Evolutionary conservation across 2,888 invertebrate species (phyloP).

Genomic region (Globia sparganii): DNA sequence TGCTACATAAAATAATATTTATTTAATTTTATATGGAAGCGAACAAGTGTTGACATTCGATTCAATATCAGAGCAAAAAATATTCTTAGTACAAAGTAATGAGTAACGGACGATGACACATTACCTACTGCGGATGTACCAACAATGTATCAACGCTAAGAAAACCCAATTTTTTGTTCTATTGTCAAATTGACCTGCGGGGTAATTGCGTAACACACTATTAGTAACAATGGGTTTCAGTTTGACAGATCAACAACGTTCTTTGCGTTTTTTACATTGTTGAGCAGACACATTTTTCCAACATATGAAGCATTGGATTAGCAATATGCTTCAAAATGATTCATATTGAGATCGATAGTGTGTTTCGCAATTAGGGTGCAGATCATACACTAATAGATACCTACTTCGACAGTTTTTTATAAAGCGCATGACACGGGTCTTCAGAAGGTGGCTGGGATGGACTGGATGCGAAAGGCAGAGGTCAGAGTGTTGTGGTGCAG

Average conservation of each 20-base stretch:
- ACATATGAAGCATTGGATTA: no score
- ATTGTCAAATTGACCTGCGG: constrained; percentile 37
- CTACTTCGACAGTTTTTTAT: constrained; percentile 9
- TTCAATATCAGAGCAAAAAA: constrained; percentile 25
- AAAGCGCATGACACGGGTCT: neutral
- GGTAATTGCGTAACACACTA: no score
- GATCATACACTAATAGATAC: constrained; percentile 23
- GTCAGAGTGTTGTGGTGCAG: no score
- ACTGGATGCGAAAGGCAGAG: no score
- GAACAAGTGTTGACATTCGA: neutral
- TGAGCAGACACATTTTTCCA: no score
- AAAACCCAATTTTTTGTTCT: constrained; percentile 24
- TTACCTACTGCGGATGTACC: constrained; percentile 15
- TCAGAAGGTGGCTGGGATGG: no score
- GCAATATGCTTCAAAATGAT: no score
- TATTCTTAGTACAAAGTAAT: neutral
- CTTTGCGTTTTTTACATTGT: no score
- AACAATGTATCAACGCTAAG: neutral
- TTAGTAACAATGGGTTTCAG: no score
- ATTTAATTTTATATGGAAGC: neutral
- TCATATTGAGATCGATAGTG: no score
- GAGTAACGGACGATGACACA: constrained; percentile 10
- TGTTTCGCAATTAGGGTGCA: no score
- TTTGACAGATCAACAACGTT: no score
- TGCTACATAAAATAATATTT: neutral